These are phyloP conservation scores for Caenorhabditis drosophilae DNA, from an alignment of 2,888 invertebrate genomes.

Conservation along the genomic window DNA sequence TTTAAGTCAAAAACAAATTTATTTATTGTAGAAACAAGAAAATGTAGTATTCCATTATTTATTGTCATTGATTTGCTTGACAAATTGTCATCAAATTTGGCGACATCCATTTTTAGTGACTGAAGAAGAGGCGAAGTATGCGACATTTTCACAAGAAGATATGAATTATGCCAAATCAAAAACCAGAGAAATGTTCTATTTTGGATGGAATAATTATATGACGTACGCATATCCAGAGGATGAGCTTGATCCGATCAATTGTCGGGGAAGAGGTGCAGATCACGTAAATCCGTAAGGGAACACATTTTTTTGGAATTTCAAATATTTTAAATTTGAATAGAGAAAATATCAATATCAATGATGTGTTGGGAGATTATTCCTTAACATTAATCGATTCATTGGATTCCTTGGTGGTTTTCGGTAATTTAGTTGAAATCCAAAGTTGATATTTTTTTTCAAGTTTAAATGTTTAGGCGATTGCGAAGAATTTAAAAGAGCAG, in stretches of 20 bases:
- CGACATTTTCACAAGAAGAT: slow-evolving; percentile 32
- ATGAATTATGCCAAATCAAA: slow-evolving; percentile 42
- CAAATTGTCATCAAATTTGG: not conserved
- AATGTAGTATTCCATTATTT: not conserved
- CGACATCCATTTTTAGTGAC: slow-evolving; percentile 29
- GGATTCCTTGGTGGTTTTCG: slow-evolving; percentile 74
- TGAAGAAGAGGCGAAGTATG: slow-evolving; percentile 25
- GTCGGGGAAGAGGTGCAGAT: slow-evolving; percentile 76
- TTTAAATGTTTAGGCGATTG: too few relatives aligned
- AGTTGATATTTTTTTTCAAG: too few relatives aligned
- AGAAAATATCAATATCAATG: slow-evolving; percentile 77
- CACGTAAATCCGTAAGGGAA: slow-evolving; percentile 75
- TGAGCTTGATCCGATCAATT: slow-evolving; percentile 76
- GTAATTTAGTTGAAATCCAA: too few relatives aligned
- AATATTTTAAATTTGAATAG: slow-evolving; percentile 47
- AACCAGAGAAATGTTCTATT: slow-evolving; percentile 64
- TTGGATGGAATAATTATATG: slow-evolving; percentile 74
- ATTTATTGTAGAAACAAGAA: too few relatives aligned
- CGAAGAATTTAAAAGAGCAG: slow-evolving; percentile 75
- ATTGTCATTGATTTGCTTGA: not conserved
- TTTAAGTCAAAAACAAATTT: too few relatives aligned
- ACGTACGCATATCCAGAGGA: slow-evolving; percentile 76
- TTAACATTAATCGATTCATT: slow-evolving; percentile 75
- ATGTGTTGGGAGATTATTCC: slow-evolving; percentile 76
- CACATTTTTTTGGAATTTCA: slow-evolving; percentile 3